Conservation (phyloP, 2,888 invertebrate genomes). For the Coelogynopora nodosa region DNA sequence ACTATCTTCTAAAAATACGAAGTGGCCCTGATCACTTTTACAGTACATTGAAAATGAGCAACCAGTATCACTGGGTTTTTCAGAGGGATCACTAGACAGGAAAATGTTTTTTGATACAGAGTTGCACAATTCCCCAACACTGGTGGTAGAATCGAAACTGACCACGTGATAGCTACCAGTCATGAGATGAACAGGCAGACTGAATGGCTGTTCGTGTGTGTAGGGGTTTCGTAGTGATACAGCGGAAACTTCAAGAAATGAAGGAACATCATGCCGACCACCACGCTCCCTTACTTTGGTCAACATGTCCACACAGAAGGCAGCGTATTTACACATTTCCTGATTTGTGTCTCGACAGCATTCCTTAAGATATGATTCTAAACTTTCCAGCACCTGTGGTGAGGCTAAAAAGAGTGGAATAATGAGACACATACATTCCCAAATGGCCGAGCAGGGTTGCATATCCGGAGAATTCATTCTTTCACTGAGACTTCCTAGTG, state of each 20-base stretch:
- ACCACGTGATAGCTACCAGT: conserved; percentile 42
- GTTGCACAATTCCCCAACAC: conserved; percentile 2
- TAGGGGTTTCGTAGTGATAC: conserved; percentile 42
- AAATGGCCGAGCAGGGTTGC: conserved; percentile 4
- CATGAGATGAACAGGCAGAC: conserved; percentile 43
- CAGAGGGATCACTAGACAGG: neutral
- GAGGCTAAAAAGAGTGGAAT: conserved; percentile 44
- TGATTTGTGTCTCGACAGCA: neutral
- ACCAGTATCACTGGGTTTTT: neutral
- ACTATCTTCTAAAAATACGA: conserved; percentile 43
- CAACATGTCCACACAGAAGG: conserved; percentile 37
- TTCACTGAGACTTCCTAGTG: neutral
- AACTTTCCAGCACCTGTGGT: conserved; percentile 21
- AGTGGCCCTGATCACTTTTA: conserved; percentile 34
- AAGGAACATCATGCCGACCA: conserved; percentile 34
- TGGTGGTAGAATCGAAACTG: conserved; percentile 38
- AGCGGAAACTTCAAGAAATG: conserved; percentile 40
- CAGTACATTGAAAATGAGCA: conserved; percentile 40
- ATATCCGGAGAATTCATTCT: neutral
- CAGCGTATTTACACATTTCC: conserved; percentile 43
- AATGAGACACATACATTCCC: conserved; percentile 43
- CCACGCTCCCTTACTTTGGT: neutral
- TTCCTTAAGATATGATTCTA: conserved; percentile 35
- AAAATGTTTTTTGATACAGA: conserved; percentile 22
- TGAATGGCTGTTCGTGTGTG: conserved; percentile 43